Percentiles rank a stretch among this genome's conserved stretches.
Conservation (phyloP, 2,113 vertebrate species). For the Phaetusa simplex region DNA sequence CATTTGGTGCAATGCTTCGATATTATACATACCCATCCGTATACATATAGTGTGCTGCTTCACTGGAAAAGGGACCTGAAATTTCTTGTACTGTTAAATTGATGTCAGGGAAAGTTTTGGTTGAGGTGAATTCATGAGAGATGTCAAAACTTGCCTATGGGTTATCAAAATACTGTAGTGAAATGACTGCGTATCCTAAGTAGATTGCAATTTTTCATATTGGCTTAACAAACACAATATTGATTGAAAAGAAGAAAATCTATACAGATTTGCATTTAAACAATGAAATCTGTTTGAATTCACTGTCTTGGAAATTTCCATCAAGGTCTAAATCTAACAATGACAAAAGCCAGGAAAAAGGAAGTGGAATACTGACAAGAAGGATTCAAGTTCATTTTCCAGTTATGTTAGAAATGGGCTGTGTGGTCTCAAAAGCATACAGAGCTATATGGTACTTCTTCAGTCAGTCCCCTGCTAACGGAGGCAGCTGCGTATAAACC, state of each 20-base stretch:
- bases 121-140: not conserved
- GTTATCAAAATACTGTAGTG: not conserved
- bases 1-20: not conserved
- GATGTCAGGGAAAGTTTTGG: not conserved
- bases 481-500: not conserved
- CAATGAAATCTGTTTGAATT: not conserved
- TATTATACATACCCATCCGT: not conserved
- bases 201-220: not conserved
- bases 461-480: not conserved
- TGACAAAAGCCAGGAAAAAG: not conserved
- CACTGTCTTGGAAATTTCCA: not conserved
- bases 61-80: not conserved
- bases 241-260: not conserved
- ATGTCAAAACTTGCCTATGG: not conserved
- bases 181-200: not conserved
- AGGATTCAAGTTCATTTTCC: not conserved
- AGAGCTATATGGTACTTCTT: not conserved
- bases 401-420: not conserved
- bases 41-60: not conserved
- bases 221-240: not conserved
- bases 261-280: not conserved
- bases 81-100: not conserved
- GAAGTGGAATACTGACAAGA: not conserved
- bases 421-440: not conserved
- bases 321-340: not conserved